These are phyloP conservation scores for Ceratosolen fusciceps DNA, from an alignment of 1,140 invertebrate genomes.

Conservation along the genomic window DNA sequence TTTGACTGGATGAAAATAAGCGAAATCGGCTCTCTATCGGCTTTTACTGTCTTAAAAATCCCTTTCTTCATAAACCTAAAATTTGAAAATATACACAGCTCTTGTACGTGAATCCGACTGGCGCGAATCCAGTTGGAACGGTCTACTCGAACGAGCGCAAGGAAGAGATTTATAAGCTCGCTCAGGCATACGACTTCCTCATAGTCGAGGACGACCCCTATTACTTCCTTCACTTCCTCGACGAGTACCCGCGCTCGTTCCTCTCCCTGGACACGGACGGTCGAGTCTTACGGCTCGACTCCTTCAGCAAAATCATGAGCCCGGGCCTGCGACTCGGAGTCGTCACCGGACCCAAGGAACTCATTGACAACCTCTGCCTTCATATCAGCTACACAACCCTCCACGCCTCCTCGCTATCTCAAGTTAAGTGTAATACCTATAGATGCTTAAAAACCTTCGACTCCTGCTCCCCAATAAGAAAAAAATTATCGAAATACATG, in stretches of 20 bases:
- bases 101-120: constrained; percentile 76
- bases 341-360: constrained; percentile 70
- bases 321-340: constrained; percentile 73
- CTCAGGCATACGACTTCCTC: constrained; percentile 74
- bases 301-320: constrained; percentile 77
- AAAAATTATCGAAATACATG: no score
- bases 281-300: constrained; percentile 76
- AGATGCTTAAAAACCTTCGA: no score
- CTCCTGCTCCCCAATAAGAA: no score
- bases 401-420: constrained; percentile 74
- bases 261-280: constrained; percentile 77
- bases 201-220: constrained; percentile 80
- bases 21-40: no score
- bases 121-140: constrained; percentile 75
- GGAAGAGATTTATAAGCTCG: constrained; percentile 73
- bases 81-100: constrained; percentile 61
- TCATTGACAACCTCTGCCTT: constrained; percentile 66
- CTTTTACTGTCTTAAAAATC: no score
- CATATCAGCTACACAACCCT: constrained; percentile 73
- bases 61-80: background rate
- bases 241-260: constrained; percentile 72
- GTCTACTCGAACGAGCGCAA: constrained; percentile 71
- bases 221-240: constrained; percentile 74
- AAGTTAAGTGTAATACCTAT: constrained; percentile 69
- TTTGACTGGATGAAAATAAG: no score